phyloP scores from a whole-genome alignment of 2,888 invertebrate genomes.

The Leucophenga maculata region DNA sequence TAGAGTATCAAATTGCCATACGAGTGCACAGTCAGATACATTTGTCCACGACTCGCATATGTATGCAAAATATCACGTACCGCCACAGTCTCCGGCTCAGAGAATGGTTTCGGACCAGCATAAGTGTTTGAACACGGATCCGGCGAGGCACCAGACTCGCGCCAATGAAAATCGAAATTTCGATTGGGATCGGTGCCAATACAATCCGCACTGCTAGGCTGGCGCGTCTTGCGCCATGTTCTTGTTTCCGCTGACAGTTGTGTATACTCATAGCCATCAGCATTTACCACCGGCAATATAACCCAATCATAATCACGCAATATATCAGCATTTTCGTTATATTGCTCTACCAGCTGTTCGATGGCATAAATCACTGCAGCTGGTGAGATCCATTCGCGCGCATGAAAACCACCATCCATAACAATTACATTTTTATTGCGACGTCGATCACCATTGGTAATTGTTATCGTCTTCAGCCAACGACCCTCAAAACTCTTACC shows the following conservation, averaged over 20 bases:
- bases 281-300: constrained; percentile 78
- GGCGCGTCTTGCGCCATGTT: constrained; percentile 75
- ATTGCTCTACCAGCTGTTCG: constrained; percentile 74
- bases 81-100: constrained; percentile 76
- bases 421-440: constrained; percentile 72
- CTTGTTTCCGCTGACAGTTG: constrained; percentile 67
- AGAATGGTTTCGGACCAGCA: constrained; percentile 76
- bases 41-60: constrained; percentile 71
- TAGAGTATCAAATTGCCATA: constrained; percentile 58
- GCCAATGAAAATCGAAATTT: constrained; percentile 78
- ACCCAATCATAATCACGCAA: constrained; percentile 77
- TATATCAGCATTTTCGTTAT: constrained; percentile 69
- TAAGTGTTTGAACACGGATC: constrained; percentile 75
- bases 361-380: constrained; percentile 76
- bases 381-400: constrained; percentile 79
- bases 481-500: constrained; percentile 77
- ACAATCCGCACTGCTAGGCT: constrained; percentile 52
- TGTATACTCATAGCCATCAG: constrained; percentile 80
- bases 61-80: constrained; percentile 74
- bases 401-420: constrained; percentile 76
- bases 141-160: constrained; percentile 56
- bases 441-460: constrained; percentile 73
- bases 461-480: constrained; percentile 75
- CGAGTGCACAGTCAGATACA: constrained; percentile 66
- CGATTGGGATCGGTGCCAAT: constrained; percentile 78